Percentiles rank a stretch among this genome's conserved stretches.
phyloP scores from a whole-genome alignment of 2,888 invertebrate species.

The Oligia strigilis region DNA sequence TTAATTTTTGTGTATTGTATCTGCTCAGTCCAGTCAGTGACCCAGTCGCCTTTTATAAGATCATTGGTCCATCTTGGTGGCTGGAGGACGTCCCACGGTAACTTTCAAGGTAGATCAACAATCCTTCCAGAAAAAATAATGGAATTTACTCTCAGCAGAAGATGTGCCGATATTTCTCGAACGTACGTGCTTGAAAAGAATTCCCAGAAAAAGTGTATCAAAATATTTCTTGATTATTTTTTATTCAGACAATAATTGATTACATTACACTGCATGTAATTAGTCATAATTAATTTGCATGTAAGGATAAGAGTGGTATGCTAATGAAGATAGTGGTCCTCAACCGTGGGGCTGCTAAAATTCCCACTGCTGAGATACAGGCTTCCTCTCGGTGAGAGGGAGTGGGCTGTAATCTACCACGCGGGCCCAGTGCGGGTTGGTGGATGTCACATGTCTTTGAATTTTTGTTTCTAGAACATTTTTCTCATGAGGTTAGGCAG shows the following conservation, averaged over 20 bases:
- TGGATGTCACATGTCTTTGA: no score
- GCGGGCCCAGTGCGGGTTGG: no score
- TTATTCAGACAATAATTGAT: constrained; percentile 19
- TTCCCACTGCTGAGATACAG: no score
- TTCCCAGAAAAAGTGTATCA: constrained; percentile 2
- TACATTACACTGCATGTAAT: constrained; percentile 37
- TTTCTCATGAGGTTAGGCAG: neutral
- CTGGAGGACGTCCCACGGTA: no score
- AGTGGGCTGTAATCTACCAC: no score
- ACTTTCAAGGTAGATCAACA: no score
- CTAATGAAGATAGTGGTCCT: constrained; percentile 5
- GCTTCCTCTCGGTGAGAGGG: no score
- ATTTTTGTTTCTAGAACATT: no score
- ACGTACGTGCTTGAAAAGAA: neutral
- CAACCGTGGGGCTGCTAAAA: neutral
- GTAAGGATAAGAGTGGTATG: constrained; percentile 18
- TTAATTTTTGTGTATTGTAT: no score
- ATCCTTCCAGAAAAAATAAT: neutral
- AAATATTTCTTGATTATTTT: constrained; percentile 10
- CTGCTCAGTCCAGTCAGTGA: no score
- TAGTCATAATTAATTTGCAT: constrained; percentile 34
- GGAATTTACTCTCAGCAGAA: neutral
- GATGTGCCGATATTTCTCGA: neutral
- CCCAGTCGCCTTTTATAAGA: no score
- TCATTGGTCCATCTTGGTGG: no score